Percentiles rank a stretch among this genome's conserved stretches.
Conservation (phyloP, 2,797 vertebrate genomes). For the Lutjanus campechanus region DNA sequence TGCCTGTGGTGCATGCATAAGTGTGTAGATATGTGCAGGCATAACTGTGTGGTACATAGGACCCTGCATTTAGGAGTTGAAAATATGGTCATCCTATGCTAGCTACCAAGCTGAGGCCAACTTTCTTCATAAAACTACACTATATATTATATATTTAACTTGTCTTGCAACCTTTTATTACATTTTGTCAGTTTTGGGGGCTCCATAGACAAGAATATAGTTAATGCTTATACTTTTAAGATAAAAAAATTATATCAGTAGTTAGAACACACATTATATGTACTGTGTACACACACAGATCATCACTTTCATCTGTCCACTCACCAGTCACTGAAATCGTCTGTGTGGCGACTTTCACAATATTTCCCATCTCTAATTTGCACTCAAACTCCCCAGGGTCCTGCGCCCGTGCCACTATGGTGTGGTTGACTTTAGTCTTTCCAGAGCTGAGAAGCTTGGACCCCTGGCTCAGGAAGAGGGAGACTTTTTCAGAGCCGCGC, state of each 20-base stretch:
- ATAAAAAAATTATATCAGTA: neutral
- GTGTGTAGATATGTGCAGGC: no score
- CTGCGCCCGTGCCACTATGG: constrained; percentile 30
- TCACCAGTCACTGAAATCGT: constrained; percentile 78
- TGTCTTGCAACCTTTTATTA: neutral
- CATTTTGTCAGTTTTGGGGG: neutral
- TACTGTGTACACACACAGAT: neutral
- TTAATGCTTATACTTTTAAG: neutral
- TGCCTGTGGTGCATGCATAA: no score
- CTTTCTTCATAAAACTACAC: no score
- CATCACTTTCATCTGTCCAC: constrained; percentile 33
- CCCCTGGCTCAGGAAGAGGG: constrained; percentile 68
- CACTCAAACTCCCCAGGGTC: constrained; percentile 75
- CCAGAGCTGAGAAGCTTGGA: constrained; percentile 11
- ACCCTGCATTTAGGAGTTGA: no score
- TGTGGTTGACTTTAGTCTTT: constrained; percentile 36
- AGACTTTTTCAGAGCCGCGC: fast-evolving
- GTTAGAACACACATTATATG: neutral
- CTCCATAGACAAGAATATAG: neutral
- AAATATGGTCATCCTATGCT: no score
- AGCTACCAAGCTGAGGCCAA: no score
- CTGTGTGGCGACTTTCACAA: constrained; percentile 44
- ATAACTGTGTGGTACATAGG: no score
- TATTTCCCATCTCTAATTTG: constrained; percentile 12
- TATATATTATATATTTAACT: neutral